Base-by-base conservation (phyloP, 2,888 invertebrate genomes). In the Papilio demoleus region DNA sequence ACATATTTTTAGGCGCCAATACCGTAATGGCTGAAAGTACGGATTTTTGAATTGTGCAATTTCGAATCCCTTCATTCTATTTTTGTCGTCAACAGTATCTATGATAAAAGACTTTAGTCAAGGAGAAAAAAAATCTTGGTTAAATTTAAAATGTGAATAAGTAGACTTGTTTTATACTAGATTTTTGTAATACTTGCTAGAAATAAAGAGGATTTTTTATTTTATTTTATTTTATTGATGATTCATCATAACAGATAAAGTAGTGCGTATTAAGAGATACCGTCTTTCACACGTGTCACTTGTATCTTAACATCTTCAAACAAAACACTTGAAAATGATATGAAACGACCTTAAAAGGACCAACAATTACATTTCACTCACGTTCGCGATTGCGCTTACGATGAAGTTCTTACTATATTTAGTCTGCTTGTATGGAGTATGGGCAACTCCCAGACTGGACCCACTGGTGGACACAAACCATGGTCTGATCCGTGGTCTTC, bases 401-500 rank as follows among this genome's bases (percentile, higher is more conserved):
- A 69, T 69, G 69, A 60, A 36, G 61, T 22, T 65, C 6, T 12
- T 64, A 2, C 4, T 64, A 4, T 14, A 27, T 4, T 19, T 63
- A 36, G 8, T 64, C 12, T 31, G 53, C 4, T 3, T 68, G 1
- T n/a, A 59, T 12, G 68, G 38, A 9, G 68, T 27, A 31, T 65
- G 50, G 40, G 65, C 31, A 2, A 40, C 65, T 5, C 69, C 60
- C 14, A 36, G 68, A 4, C 14, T 64, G 38, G 64, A 68, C 40
- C 68, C 69, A 0, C 27, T 69, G 31, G 69, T 69, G 53, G 42
- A 42, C 4, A 69, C 60, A 17, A 61, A 53, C 22, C 40, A 27
- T n/a, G 87, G 86, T 0, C 71, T 76, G 11, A 79, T 84, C 42
- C 72, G 75, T 59, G 85, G 86, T 0, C 65, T 77, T n/a, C 72